Base-by-base conservation (phyloP, 2,113 vertebrate genomes). In the Thermophis baileyi region DNA sequence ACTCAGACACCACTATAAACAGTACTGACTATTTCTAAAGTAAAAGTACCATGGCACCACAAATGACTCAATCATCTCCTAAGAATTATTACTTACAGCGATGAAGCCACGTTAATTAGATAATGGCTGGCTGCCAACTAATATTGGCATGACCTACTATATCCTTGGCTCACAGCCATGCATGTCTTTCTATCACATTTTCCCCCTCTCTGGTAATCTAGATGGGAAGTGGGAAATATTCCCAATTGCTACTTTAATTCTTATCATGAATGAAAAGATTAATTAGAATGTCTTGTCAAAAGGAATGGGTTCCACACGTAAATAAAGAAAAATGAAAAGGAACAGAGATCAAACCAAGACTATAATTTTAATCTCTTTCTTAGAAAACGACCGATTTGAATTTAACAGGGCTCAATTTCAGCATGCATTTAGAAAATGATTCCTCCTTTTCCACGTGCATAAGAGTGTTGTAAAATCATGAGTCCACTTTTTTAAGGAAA, bases 31-130 rank as follows among this genome's bases (percentile, higher is more conserved):
- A 93, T 94, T 97, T 97, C 95, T 97, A 95, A 94, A 97, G 95
- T 91, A 93, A 49, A 96, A 97, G 96, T 93, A 96, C 96, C 95
- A 97, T 95, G 97, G 95, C 95, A 97, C 94, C 95, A 96, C 51
- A 96, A 97, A 97, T 97, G 97, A 97, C 96, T 98, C 97, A 98
- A 96, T 97, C 97, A 97, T 96, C 94, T 96, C 96, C 95, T 90
- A 90, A 97, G 98, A 97, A 97, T 96, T 98, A 97, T 97, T 97
- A 96, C 97, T 97, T 95, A 97, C 94, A 94, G 95, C 1, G 89
- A 95, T 94, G 97, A 98, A 98, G 98, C 98, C 97, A 98, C 96
- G 97, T 98, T 99, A 99, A 99, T 98, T 98, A 98, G 98, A 97
- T 97, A 96, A 96, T 95, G 94, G 97, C 98, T 92, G 91, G 92